Evolutionary conservation across 2,113 vertebrate genomes (phyloP).

Genomic region (Heteronetta atricapilla): DNA sequence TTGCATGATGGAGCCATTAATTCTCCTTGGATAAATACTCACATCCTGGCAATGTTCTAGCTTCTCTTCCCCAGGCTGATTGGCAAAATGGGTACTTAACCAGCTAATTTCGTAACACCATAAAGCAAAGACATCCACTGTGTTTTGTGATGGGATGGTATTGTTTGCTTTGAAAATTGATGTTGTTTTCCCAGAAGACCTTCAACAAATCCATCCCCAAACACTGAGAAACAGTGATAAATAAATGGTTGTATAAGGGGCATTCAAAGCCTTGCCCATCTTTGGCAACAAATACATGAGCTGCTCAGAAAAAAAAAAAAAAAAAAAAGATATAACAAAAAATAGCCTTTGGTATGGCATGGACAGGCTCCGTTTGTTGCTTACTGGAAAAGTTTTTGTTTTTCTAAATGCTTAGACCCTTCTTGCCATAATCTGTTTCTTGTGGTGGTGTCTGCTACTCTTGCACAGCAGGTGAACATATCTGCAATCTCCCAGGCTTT

Average conservation of each 20-base stretch:
- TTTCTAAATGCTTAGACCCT: not conserved
- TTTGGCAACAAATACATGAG: not conserved
- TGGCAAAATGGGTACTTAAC: not conserved
- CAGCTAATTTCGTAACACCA: not conserved
- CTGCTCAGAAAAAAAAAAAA: not conserved
- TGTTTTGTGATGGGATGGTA: not conserved
- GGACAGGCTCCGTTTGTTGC: not conserved
- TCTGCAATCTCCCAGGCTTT: not conserved
- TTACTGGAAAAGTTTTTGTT: not conserved
- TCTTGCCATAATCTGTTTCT: not conserved
- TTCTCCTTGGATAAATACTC: not conserved
- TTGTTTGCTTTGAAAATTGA: not conserved
- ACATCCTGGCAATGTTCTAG: not conserved
- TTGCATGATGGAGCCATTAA: not conserved
- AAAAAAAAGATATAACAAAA: not conserved
- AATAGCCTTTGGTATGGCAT: not conserved
- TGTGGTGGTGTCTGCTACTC: not conserved
- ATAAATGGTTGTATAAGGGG: not conserved
- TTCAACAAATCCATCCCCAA: not conserved
- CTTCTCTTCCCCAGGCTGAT: not conserved
- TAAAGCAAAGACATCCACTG: not conserved
- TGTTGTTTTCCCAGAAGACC: not conserved
- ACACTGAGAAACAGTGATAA: not conserved
- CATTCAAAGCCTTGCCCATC: not conserved
- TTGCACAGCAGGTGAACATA: not conserved